Evolutionary conservation across 1,140 invertebrate species (phyloP), one percentile per base, ranked within the genome.

Genomic region (Laupala kohalensis): DNA sequence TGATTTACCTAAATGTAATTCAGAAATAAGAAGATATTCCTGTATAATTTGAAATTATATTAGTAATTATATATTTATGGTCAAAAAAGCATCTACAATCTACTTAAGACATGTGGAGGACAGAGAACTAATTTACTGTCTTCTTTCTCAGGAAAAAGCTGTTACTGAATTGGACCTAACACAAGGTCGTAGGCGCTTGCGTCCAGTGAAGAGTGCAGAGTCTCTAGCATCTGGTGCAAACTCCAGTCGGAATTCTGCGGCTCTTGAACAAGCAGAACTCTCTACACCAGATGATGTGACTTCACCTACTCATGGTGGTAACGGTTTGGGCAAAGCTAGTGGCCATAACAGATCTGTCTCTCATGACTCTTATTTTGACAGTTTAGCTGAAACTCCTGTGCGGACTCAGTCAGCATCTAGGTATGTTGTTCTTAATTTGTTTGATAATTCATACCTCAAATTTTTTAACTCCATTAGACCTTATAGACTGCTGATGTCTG

Each of bases 331-430:
- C 23, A 71, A 71, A 29, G 28, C 70, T 19, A 65, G 70, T 71
- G 72, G 77, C 24, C 81, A 82, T 67, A 79, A 76, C 65, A 78
- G 90, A 69, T 94, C 92, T 1, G 91, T 93, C 0, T 95, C 93
- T 0, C 94, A 95, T 78, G 94, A 96, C 80, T 96, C 93, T 1
- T 96, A 96, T 80, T 96, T 96, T 82, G 93, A 95, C 82, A 83
- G 84, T 64, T 75, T 85, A 15, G 81, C 82, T 23, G 83, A 86
- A 77, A 74, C 78, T 78, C 76, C 86, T 76, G 24, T 73, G 23
- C 68, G 69, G 3, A 19, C 30, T 6, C 25, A 15, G n/a, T 15
- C 67, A 30, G 62, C 62, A 25, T 28, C 25, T 24, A 73, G 69
- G 64, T 70, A 23, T 69, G 63, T 30, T n/a, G n/a, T n/a, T n/a